These are phyloP conservation scores for Apostichopus californicus DNA, from an alignment of 35 echinoderm and acorn worm species.

Conservation along the genomic window DNA sequence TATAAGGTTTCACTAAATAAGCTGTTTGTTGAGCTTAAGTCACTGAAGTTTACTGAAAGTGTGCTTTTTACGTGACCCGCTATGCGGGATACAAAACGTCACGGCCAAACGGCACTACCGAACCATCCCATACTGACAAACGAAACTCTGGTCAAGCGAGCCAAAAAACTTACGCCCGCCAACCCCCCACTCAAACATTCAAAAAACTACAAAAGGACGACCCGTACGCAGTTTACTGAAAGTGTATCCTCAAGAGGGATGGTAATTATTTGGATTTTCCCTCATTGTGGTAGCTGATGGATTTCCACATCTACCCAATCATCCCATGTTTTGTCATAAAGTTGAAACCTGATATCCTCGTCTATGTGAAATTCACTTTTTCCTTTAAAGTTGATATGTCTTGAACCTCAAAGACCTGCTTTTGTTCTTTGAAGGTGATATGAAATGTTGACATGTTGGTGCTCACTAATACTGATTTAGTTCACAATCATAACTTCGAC, in stretches of 20 bases:
- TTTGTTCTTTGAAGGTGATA: background rate
- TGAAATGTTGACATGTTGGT: constrained; percentile 11
- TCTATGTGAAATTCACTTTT: background rate
- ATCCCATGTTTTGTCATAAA: background rate
- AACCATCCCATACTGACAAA: too few species aligned
- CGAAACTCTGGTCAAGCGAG: too few species aligned
- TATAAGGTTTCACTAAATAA: constrained; percentile 15
- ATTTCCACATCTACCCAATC: constrained; percentile 31
- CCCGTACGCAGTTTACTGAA: background rate
- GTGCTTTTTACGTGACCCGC: too few species aligned
- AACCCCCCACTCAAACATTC: too few species aligned
- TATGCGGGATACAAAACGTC: too few species aligned
- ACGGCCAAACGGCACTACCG: too few species aligned
- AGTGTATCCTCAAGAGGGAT: background rate
- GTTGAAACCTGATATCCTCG: background rate
- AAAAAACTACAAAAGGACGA: too few species aligned
- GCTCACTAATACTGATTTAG: background rate
- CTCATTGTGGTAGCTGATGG: background rate
- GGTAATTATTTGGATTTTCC: constrained; percentile 3
- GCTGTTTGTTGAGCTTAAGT: constrained; percentile 15
- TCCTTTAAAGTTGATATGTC: too few species aligned
- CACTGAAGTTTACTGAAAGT: background rate
- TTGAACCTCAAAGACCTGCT: background rate
- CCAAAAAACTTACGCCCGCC: too few species aligned
- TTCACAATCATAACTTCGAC: background rate